A percentile compares a stretch with the other conserved stretches of the same genome.
phyloP scores from a whole-genome alignment of 2,797 vertebrate species.

The Clarias fuscus region DNA sequence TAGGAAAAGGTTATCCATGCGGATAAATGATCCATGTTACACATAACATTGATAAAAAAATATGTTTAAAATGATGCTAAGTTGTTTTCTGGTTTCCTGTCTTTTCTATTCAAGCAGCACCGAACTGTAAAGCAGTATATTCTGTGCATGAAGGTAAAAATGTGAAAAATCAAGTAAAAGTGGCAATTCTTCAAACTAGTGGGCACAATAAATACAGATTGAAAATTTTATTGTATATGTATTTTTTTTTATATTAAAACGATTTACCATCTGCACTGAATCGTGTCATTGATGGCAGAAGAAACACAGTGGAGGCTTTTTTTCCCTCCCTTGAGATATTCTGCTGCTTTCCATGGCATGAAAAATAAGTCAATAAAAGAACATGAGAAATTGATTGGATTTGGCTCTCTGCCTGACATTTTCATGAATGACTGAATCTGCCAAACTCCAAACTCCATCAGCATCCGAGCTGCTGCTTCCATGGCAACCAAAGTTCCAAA shows the following conservation, averaged over 20 bases:
- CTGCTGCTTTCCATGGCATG: conserved; percentile 18
- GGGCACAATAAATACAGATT: conserved; percentile 9
- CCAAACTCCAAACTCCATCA: conserved; percentile 26
- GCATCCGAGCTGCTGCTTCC: conserved; percentile 46
- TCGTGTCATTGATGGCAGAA: not conserved
- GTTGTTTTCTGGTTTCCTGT: not conserved
- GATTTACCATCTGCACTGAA: conserved; percentile 9
- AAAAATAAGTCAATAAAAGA: conserved; percentile 32
- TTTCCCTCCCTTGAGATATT: not conserved
- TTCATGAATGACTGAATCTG: conserved; percentile 44
- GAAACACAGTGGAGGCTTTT: not conserved
- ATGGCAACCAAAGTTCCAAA: conserved; percentile 55
- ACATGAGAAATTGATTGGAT: conserved; percentile 30
- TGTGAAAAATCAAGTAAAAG: not conserved
- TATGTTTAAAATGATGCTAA: not conserved
- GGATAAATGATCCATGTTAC: not conserved
- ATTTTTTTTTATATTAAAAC: not conserved
- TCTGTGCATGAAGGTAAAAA: not conserved
- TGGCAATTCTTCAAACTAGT: not conserved
- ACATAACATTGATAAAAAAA: not conserved
- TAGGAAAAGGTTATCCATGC: not conserved
- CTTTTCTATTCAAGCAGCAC: not conserved
- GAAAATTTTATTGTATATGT: not conserved
- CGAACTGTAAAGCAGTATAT: not conserved
- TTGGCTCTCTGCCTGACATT: conserved; percentile 36